Conservation (phyloP, 2,113 vertebrate species). For the Dolichallabes microphthalmus region DNA sequence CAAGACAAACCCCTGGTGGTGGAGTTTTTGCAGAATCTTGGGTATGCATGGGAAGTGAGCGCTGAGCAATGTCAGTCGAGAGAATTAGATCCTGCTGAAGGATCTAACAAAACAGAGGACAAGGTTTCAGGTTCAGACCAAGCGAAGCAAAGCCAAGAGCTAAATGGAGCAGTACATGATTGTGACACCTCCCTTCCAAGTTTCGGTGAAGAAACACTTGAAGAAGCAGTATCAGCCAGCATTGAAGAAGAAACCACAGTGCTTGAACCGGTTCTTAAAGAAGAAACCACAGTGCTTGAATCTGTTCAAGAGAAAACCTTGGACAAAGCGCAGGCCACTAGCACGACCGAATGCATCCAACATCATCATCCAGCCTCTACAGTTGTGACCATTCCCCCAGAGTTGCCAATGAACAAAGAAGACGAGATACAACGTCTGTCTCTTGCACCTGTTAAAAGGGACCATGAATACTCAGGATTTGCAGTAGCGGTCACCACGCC, state of each 20-base stretch:
- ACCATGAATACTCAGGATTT: slow-evolving; percentile 67
- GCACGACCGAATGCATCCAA: not conserved
- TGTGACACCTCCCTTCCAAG: not conserved
- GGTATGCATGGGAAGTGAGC: slow-evolving; percentile 73
- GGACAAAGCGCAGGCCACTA: not conserved
- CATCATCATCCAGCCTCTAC: slow-evolving; percentile 5
- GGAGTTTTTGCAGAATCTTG: slow-evolving; percentile 72
- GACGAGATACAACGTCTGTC: slow-evolving; percentile 46
- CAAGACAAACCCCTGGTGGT: slow-evolving; percentile 70
- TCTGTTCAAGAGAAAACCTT: not conserved
- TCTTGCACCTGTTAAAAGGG: slow-evolving; percentile 62
- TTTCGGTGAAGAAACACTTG: not conserved
- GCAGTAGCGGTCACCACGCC: slow-evolving; percentile 73
- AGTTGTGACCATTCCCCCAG: not conserved
- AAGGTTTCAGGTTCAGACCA: not conserved
- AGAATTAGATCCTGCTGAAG: not conserved
- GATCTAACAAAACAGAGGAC: not conserved
- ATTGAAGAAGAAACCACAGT: not conserved
- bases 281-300: not conserved
- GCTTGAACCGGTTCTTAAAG: not conserved
- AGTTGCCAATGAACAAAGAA: not conserved
- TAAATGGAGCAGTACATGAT: not conserved
- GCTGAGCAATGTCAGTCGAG: slow-evolving; percentile 60
- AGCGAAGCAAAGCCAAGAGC: not conserved
- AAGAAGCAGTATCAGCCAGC: not conserved